Evolutionary conservation across 2,113 vertebrate species (phyloP).

Genomic region (Erythrocercus mccallii): DNA sequence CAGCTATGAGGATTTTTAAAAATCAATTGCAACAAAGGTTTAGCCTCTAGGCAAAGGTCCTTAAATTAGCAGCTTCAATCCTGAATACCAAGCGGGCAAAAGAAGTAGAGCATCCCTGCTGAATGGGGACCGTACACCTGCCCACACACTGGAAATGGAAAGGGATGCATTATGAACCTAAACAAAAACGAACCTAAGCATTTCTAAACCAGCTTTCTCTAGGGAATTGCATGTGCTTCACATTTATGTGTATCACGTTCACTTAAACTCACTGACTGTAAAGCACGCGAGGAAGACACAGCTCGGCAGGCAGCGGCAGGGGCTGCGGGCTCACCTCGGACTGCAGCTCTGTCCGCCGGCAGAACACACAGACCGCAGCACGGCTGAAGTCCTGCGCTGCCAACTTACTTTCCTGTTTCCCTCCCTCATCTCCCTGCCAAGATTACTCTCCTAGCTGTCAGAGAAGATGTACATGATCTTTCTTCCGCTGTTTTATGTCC

Average conservation of each 20-base stretch:
- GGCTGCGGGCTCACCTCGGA: accelerated
- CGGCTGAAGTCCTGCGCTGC: neutral
- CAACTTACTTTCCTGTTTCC: neutral
- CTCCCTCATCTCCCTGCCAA: neutral
- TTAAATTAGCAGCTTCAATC: neutral
- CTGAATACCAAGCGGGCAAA: neutral
- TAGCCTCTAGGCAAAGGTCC: neutral
- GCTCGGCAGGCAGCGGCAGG: neutral
- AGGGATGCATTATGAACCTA: neutral
- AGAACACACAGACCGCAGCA: accelerated
- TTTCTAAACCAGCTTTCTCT: neutral
- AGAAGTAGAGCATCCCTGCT: neutral
- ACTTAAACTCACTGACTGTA: neutral
- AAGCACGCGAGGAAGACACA: neutral
- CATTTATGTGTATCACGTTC: neutral
- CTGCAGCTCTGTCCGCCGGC: accelerated
- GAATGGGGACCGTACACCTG: neutral
- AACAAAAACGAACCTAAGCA: neutral
- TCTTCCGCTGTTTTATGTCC: neutral
- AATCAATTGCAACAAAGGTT: conserved; percentile 8
- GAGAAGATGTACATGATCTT: neutral
- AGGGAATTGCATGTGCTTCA: neutral
- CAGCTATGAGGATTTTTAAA: neutral
- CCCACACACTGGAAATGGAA: neutral
- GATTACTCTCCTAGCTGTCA: neutral